Evolutionary conservation across 2,888 invertebrate genomes (phyloP), one percentile per base, ranked within the genome.

Genomic region (Dimorphilus gyrociliatus): DNA sequence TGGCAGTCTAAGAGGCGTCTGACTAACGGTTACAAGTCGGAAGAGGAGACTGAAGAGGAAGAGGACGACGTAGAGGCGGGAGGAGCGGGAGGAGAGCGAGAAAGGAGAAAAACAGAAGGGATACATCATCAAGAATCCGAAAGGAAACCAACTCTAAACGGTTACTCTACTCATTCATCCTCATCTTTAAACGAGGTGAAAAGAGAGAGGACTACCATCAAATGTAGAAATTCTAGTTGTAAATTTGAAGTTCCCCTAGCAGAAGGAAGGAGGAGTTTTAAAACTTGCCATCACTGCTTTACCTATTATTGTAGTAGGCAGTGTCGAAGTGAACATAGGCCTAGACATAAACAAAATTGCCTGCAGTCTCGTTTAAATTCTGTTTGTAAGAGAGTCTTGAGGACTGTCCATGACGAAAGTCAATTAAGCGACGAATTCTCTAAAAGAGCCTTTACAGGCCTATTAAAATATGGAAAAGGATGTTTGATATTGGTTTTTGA

Each of bases 201-300:
- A n/a, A n/a, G n/a, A n/a, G n/a, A n/a, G n/a, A n/a, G n/a, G n/a
- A n/a, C n/a, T n/a, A 30, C 39, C 12, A 42, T 52, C 2, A 38
- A 37, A 23, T 52, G 52, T 37, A 47, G 54, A 8, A 56, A 62
- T 35, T 40, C 45, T 2, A 42, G 48, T 27, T 64, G 64, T 34
- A 47, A 49, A 16, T 39, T 46, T 19, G 47, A 46, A 5, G 40
- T 49, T 3, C 45, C 48, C 23, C 33, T 78, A 33, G 68, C 72
- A 35, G 78, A 81, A 46, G 88, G 88, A 37, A 75, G 79, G 44
- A 70, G 74, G 46, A 72, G 72, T 48, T 90, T 76, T 69, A 86
- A 88, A 62, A 80, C 79, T 47, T 86, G 85, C 64, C 86, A 86
- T 67, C 88, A 90, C 62, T 92, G 92, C 67, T 78, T 81, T 45